phyloP scores from a whole-genome alignment of 2,888 invertebrate species.

The Oxytorus armatus region DNA sequence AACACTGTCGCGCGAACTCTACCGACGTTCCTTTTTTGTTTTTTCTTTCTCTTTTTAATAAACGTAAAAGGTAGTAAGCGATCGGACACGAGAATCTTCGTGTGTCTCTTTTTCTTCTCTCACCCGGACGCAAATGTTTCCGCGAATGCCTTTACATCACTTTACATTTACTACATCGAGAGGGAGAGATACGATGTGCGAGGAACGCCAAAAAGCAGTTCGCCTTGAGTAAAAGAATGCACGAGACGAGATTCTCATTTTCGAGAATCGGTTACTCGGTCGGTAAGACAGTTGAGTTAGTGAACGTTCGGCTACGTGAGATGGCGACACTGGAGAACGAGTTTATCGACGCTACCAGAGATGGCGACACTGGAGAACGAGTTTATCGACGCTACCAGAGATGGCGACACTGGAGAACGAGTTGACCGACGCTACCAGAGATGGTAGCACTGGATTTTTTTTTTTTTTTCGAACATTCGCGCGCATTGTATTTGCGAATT shows the following conservation, averaged over 20 bases:
- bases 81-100: conserved; percentile 32
- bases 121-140: conserved; percentile 14
- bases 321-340: background rate
- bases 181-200: conserved; percentile 3
- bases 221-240: conserved; percentile 43
- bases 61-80: conserved; percentile 37
- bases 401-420: background rate
- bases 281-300: conserved; percentile 9
- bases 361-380: background rate
- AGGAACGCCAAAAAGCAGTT: conserved; percentile 53
- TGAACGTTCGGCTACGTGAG: background rate
- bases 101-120: conserved; percentile 23
- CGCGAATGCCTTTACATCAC: conserved; percentile 32
- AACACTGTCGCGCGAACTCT: conserved; percentile 31
- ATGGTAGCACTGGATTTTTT: background rate
- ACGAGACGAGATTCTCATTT: conserved; percentile 31
- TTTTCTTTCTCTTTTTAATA: conserved; percentile 11
- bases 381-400: background rate
- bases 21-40: conserved; percentile 14
- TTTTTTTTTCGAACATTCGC: background rate
- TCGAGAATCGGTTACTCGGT: conserved; percentile 10
- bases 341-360: conserved; percentile 4
- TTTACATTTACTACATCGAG: conserved; percentile 31
- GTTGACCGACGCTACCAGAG: background rate
- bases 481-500: background rate